Conservation (phyloP, 1,140 invertebrate genomes). For the Venturia canescens region DNA sequence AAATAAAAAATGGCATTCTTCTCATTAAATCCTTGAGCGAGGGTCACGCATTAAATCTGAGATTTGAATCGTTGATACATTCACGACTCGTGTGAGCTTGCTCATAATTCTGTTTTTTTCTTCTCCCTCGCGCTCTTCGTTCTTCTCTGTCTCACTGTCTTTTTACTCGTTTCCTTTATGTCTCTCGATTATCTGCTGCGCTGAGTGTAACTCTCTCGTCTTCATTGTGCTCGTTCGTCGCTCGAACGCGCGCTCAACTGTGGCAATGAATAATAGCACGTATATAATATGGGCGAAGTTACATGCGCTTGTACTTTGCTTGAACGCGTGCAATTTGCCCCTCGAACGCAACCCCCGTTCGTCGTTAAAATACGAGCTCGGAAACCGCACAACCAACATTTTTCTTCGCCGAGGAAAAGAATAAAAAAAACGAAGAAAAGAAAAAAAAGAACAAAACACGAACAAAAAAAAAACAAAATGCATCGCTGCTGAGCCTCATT, state of each 20-base stretch:
- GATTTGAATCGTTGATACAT: constrained; percentile 22
- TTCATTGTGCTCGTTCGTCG: constrained; percentile 35
- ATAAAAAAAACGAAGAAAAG: background rate
- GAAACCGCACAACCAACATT: constrained; percentile 5
- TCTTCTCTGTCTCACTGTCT: background rate
- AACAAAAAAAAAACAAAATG: background rate
- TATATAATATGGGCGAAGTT: constrained; percentile 19
- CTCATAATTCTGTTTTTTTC: constrained; percentile 15
- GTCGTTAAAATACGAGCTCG: constrained; percentile 45
- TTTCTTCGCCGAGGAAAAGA: background rate
- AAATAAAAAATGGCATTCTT: constrained; percentile 6
- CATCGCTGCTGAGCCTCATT: constrained; percentile 14
- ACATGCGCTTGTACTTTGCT: constrained; percentile 28
- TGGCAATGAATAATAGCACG: constrained; percentile 24
- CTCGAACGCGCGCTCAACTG: constrained; percentile 31
- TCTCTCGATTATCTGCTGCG: constrained; percentile 32
- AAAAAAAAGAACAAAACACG: background rate
- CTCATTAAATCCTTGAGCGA: constrained; percentile 17
- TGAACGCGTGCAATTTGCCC: constrained; percentile 42
- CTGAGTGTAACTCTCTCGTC: constrained; percentile 33
- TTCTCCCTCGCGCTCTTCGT: background rate
- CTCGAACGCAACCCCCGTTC: constrained; percentile 6
- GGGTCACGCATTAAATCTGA: background rate
- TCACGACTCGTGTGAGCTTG: constrained; percentile 4
- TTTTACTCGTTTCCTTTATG: constrained; percentile 21